phyloP scores from a whole-genome alignment of 2,113 vertebrate genomes.

The Cynoglossus semilaevis region DNA sequence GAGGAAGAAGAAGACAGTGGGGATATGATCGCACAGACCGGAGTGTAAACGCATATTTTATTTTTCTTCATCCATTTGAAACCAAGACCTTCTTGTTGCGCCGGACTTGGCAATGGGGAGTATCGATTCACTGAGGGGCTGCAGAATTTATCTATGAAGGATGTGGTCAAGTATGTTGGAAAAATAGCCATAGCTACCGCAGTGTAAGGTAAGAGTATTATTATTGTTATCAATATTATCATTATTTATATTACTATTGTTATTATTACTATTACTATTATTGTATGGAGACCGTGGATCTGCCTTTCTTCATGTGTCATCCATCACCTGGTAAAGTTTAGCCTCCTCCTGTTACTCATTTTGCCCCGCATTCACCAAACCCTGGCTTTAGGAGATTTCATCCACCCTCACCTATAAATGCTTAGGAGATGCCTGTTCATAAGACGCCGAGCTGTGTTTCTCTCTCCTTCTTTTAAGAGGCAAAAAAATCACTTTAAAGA shows the following conservation, averaged over 20 bases:
- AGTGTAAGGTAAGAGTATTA: slow-evolving; percentile 90
- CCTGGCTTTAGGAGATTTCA: slow-evolving; percentile 35
- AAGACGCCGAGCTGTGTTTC: slow-evolving; percentile 45
- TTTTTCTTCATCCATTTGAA: slow-evolving; percentile 7
- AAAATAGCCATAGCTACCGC: slow-evolving; percentile 95
- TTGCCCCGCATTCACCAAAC: slow-evolving; percentile 29
- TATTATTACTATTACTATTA: slow-evolving; percentile 7
- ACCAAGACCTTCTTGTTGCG: slow-evolving; percentile 80
- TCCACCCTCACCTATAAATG: slow-evolving; percentile 33
- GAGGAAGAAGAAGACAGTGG: slow-evolving; percentile 57
- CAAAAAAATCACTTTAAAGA: slow-evolving; percentile 60
- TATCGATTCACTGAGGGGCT: slow-evolving; percentile 83
- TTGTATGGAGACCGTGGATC: slow-evolving; percentile 1
- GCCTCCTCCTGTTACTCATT: slow-evolving; percentile 32
- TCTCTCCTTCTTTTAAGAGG: slow-evolving; percentile 42
- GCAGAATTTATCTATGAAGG: slow-evolving; percentile 78
- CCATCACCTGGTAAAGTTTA: slow-evolving; percentile 63
- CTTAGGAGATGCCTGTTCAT: slow-evolving; percentile 39
- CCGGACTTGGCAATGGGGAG: slow-evolving; percentile 92
- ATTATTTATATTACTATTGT: slow-evolving; percentile 14
- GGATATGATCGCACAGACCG: slow-evolving; percentile 73
- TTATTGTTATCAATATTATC: slow-evolving; percentile 19
- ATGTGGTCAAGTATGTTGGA: slow-evolving; percentile 90
- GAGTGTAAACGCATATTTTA: slow-evolving; percentile 77
- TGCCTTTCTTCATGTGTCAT: slow-evolving; percentile 41